phyloP scores from a whole-genome alignment of 2,797 vertebrate genomes.

The Alosa sapidissima region DNA sequence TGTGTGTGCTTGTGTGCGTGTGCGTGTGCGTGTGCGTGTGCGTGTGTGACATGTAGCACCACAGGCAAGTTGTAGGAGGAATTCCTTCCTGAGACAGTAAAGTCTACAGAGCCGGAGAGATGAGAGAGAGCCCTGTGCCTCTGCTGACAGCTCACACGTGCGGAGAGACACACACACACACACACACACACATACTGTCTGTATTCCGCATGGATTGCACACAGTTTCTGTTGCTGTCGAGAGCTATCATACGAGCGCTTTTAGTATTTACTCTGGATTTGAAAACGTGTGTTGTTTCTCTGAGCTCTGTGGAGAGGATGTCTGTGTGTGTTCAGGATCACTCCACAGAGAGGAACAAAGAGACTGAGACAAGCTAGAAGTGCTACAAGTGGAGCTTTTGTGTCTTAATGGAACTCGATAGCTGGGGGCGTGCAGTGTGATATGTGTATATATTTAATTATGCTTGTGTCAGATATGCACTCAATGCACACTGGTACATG shows the following conservation, averaged over 20 bases:
- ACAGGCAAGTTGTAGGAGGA: constrained; percentile 15
- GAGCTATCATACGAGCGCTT: constrained; percentile 1
- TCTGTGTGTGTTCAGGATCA: constrained; percentile 29
- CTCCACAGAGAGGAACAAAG: constrained; percentile 24
- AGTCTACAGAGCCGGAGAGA: constrained; percentile 9
- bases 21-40: not conserved
- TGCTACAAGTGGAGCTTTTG: constrained; percentile 18
- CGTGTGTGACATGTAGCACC: not conserved
- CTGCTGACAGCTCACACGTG: not conserved
- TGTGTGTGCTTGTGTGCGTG: not conserved
- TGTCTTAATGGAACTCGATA: constrained; percentile 22
- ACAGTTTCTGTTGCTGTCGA: not conserved
- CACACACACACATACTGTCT: not conserved
- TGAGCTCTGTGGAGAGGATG: not conserved
- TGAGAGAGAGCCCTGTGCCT: not conserved
- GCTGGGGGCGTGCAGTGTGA: not conserved
- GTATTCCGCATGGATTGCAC: not conserved
- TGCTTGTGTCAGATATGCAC: not conserved
- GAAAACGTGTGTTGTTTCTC: not conserved
- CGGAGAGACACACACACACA: not conserved
- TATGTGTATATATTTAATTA: constrained; percentile 8
- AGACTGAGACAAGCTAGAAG: constrained; percentile 30
- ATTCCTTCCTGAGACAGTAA: not conserved
- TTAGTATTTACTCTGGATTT: constrained; percentile 4
- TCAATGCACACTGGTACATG: not conserved